Percentiles rank a stretch among this genome's conserved stretches.
phyloP scores from a whole-genome alignment of 2,888 invertebrate genomes.

The Apodemia hepburni region DNA sequence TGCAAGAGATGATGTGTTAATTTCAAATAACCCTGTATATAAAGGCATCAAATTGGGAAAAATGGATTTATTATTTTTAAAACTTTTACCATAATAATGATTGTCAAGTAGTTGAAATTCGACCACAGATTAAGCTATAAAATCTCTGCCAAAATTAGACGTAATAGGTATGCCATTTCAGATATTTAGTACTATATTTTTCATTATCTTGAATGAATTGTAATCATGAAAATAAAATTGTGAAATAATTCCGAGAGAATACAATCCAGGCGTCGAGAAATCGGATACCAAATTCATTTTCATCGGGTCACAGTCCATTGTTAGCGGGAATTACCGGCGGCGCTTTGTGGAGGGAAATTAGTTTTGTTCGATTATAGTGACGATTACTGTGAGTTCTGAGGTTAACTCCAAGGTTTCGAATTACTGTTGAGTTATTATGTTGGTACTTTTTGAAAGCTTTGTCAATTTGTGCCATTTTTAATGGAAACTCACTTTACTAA shows the following conservation, averaged over 20 bases:
- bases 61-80: too few relatives aligned
- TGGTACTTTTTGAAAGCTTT: neutral
- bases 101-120: too few relatives aligned
- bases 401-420: neutral
- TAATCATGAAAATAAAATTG: neutral
- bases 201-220: neutral
- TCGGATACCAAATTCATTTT: constrained; percentile 31
- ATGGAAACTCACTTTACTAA: too few relatives aligned
- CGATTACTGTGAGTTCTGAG: neutral
- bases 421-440: neutral
- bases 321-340: constrained; percentile 34
- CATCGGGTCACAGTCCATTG: constrained; percentile 32
- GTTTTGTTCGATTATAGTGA: constrained; percentile 31
- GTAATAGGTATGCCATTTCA: too few relatives aligned
- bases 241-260: neutral
- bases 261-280: constrained; percentile 23
- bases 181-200: neutral
- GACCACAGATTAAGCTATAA: too few relatives aligned
- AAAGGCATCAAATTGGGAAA: too few relatives aligned
- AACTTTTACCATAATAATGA: too few relatives aligned
- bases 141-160: too few relatives aligned
- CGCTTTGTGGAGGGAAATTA: constrained; percentile 34
- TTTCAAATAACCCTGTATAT: too few relatives aligned
- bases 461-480: neutral
- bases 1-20: too few relatives aligned